phyloP scores from a whole-genome alignment of 2,888 invertebrate species.

The Trachelus iudaicus region DNA sequence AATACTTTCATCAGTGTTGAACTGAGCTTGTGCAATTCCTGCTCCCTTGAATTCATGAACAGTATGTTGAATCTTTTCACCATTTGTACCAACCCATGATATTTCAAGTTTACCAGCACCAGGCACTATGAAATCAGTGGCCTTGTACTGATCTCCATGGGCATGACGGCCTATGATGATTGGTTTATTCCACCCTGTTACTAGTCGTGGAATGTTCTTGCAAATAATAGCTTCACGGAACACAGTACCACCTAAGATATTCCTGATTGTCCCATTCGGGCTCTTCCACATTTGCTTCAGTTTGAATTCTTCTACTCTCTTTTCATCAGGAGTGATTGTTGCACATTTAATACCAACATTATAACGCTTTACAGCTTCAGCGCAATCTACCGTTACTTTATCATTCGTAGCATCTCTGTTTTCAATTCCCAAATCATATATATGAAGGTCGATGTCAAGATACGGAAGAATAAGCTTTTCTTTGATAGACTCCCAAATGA shows the following conservation, averaged over 20 bases:
- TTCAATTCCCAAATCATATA: slow-evolving; percentile 95
- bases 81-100: slow-evolving; percentile 78
- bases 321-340: slow-evolving; percentile 98
- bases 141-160: slow-evolving; percentile 97
- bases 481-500: slow-evolving; percentile 99
- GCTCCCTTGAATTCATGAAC: slow-evolving; percentile 88
- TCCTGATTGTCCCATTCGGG: slow-evolving; percentile 89
- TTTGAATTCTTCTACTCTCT: slow-evolving; percentile 91
- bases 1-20: slow-evolving; percentile 96
- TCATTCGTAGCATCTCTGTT: slow-evolving; percentile 94
- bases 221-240: slow-evolving; percentile 90
- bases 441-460: slow-evolving; percentile 93
- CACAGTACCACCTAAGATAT: slow-evolving; percentile 85
- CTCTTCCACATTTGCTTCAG: slow-evolving; percentile 92
- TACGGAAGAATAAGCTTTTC: slow-evolving; percentile 96
- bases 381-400: slow-evolving; percentile 96
- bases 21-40: slow-evolving; percentile 95
- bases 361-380: slow-evolving; percentile 95
- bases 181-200: slow-evolving; percentile 94
- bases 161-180: slow-evolving; percentile 99
- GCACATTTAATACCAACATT: slow-evolving; percentile 99
- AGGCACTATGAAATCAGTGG: slow-evolving; percentile 96
- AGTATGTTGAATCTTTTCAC: slow-evolving; percentile 75
- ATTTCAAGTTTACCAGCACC: slow-evolving; percentile 89
- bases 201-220: slow-evolving; percentile 94